Evolutionary conservation across 35 echinoderm and acorn worm species (phyloP).

Genomic region (Ophioderma brevispina): DNA sequence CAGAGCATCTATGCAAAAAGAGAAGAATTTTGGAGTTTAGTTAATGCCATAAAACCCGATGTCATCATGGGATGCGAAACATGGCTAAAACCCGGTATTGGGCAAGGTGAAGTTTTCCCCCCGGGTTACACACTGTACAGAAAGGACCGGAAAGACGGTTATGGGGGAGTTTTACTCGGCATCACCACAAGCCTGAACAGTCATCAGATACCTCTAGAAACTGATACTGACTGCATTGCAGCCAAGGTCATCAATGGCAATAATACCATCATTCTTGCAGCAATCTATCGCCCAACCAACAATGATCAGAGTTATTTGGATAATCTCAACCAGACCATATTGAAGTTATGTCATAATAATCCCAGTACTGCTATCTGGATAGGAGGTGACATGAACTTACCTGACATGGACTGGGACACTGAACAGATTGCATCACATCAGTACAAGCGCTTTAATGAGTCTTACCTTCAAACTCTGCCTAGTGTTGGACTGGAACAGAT

Average conservation of each 20-base stretch:
- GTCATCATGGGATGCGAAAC: conserved; percentile 38
- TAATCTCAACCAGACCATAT: too few species aligned
- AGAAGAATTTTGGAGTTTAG: conserved; percentile 21
- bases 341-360: background rate
- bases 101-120: conserved; percentile 8
- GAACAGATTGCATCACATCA: too few species aligned
- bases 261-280: background rate
- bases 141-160: conserved; percentile 40
- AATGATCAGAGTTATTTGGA: too few species aligned
- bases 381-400: too few species aligned
- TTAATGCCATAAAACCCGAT: conserved; percentile 11
- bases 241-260: conserved; percentile 19
- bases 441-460: too few species aligned
- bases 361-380: too few species aligned
- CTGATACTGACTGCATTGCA: conserved; percentile 14
- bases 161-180: conserved; percentile 24
- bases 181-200: conserved; percentile 8
- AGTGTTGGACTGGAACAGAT: too few species aligned
- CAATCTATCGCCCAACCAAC: background rate
- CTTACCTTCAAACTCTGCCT: too few species aligned
- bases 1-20: conserved; percentile 30
- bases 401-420: too few species aligned
- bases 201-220: background rate
- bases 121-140: conserved; percentile 5
- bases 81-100: conserved; percentile 22